Percentiles rank a stretch among this genome's conserved stretches.
Evolutionary conservation across 53 echinoderm and acorn worm species (phyloP).

Genomic region (Holothuria scabra): DNA sequence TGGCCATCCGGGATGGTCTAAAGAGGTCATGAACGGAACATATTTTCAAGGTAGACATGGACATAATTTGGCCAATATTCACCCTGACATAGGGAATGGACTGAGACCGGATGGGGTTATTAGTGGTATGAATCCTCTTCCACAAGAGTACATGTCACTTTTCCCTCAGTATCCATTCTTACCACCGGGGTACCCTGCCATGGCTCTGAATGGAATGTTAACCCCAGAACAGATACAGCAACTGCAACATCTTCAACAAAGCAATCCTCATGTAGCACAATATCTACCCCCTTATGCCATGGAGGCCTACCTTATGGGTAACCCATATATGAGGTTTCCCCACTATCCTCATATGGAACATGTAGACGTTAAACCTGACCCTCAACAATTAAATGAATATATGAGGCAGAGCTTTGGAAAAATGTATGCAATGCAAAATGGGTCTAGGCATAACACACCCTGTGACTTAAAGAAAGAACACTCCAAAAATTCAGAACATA

Average conservation of each 20-base stretch:
- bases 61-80: background rate
- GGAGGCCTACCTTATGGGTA: background rate
- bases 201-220: conserved; percentile 33
- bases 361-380: conserved; percentile 66
- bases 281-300: conserved; percentile 25
- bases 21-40: conserved; percentile 18
- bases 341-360: conserved; percentile 39
- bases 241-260: conserved; percentile 28
- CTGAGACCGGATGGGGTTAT: conserved; percentile 7
- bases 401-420: conserved; percentile 38
- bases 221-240: conserved; percentile 36
- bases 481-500: conserved; percentile 16
- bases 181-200: conserved; percentile 28
- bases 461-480: conserved; percentile 7
- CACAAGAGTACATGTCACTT: conserved; percentile 43
- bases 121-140: conserved; percentile 10
- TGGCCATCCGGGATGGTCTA: conserved; percentile 15
- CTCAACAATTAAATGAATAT: conserved; percentile 38
- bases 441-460: background rate
- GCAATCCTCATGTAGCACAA: conserved; percentile 24
- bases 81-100: conserved; percentile 16
- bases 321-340: conserved; percentile 45
- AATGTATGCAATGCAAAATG: conserved; percentile 29
- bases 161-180: conserved; percentile 7
- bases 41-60: background rate